A percentile compares a stretch with the other conserved stretches of the same genome.
phyloP scores from a whole-genome alignment of 2,888 invertebrate species.

The Masnerella sp. region DNA sequence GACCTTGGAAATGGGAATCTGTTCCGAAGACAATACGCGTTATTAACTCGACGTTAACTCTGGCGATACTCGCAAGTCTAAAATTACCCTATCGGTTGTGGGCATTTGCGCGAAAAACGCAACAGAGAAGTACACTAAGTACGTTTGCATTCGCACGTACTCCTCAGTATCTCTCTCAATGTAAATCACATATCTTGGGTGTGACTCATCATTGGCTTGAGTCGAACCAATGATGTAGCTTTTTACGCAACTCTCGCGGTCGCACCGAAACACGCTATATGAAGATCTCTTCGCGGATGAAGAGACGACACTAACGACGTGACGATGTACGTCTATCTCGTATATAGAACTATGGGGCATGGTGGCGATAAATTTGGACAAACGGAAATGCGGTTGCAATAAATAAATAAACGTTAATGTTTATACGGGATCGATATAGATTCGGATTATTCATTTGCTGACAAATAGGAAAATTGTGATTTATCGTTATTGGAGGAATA shows the following conservation, averaged over 20 bases:
- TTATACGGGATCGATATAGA: no score
- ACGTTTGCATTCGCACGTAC: conserved; percentile 18
- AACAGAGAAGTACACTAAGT: conserved; percentile 1
- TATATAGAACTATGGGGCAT: not conserved
- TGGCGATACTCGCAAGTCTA: conserved; percentile 13
- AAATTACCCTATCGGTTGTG: conserved; percentile 29
- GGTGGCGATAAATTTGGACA: no score
- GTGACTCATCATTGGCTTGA: conserved; percentile 33
- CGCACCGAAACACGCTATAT: conserved; percentile 9
- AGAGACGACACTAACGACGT: conserved; percentile 14
- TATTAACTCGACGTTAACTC: conserved; percentile 27
- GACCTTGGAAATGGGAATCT: conserved; percentile 35
- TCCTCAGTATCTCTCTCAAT: conserved; percentile 21
- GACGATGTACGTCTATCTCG: conserved; percentile 22
- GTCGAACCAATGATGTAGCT: conserved; percentile 16
- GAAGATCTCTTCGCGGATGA: conserved; percentile 18
- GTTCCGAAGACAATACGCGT: conserved; percentile 38
- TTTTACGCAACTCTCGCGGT: conserved; percentile 21
- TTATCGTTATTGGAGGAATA: no score
- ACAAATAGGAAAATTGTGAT: no score
- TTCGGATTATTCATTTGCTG: no score
- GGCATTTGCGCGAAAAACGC: conserved; percentile 12
- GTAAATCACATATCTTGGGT: conserved; percentile 22
- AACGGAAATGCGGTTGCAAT: no score
- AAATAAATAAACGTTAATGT: no score